Conservation (phyloP, 2,113 vertebrate species). For the Holacanthus passer region DNA sequence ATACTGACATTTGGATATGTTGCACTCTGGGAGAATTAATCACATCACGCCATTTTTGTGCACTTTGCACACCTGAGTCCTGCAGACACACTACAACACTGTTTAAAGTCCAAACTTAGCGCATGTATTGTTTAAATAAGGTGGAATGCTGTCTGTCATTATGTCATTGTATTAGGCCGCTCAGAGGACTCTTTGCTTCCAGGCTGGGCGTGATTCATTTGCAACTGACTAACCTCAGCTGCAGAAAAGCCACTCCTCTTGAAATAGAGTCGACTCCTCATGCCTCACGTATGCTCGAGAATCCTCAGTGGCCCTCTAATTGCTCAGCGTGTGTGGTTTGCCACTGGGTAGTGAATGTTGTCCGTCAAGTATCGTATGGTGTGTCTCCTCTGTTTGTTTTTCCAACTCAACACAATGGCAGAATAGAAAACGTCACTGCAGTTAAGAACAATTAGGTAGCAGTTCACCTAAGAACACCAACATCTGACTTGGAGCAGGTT, state of each 20-base stretch:
- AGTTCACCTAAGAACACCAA: neutral
- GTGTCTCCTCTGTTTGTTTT: neutral
- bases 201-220: constrained; percentile 24
- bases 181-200: neutral
- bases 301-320: constrained; percentile 63
- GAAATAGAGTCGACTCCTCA: constrained; percentile 32
- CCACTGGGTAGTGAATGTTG: constrained; percentile 1
- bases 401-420: neutral
- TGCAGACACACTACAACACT: neutral
- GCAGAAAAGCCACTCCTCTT: constrained; percentile 2
- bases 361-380: constrained; percentile 42
- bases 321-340: neutral
- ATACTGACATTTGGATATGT: neutral
- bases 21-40: neutral
- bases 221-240: neutral
- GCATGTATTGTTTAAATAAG: neutral
- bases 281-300: constrained; percentile 57
- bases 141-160: neutral
- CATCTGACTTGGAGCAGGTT: neutral
- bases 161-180: neutral
- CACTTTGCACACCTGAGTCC: neutral
- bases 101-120: neutral
- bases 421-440: neutral
- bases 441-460: constrained; percentile 16
- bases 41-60: neutral